Percentiles rank a stretch among this genome's conserved stretches.
These are phyloP conservation scores for Automeris io DNA, from an alignment of 2,888 invertebrate species.

Conservation along the genomic window DNA sequence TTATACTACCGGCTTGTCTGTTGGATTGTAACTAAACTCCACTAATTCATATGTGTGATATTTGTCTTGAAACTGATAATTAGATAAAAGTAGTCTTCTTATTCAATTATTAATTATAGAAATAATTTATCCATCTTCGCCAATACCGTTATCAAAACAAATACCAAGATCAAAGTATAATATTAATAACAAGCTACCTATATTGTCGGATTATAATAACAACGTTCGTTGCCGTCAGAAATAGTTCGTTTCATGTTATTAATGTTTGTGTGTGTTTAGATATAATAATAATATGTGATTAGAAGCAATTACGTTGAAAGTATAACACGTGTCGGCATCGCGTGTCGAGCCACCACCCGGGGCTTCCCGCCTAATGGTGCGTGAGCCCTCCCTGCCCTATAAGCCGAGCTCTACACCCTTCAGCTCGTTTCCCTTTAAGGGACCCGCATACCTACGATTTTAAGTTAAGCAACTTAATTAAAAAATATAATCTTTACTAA, in stretches of 20 bases:
- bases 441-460: too few relatives aligned
- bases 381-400: slow-evolving; percentile 37
- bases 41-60: too few relatives aligned
- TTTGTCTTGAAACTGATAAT: too few relatives aligned
- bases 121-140: too few relatives aligned
- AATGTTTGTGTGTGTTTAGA: slow-evolving; percentile 12
- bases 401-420: slow-evolving; percentile 39
- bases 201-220: not conserved
- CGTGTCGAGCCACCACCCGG: slow-evolving; percentile 50
- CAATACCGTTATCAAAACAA: too few relatives aligned
- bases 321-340: slow-evolving; percentile 65
- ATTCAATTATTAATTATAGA: too few relatives aligned
- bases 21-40: too few relatives aligned
- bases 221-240: not conserved
- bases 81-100: too few relatives aligned
- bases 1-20: too few relatives aligned
- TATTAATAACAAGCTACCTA: not conserved
- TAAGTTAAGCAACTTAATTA: too few relatives aligned
- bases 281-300: slow-evolving; percentile 43
- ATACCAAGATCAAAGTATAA: not conserved
- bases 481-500: too few relatives aligned
- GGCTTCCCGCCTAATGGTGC: slow-evolving; percentile 66
- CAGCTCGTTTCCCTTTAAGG: slow-evolving; percentile 42
- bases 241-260: slow-evolving; percentile 10
- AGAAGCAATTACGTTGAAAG: slow-evolving; percentile 70